phyloP scores from a whole-genome alignment of 2,888 invertebrate species.

The Panzeria rudis region DNA sequence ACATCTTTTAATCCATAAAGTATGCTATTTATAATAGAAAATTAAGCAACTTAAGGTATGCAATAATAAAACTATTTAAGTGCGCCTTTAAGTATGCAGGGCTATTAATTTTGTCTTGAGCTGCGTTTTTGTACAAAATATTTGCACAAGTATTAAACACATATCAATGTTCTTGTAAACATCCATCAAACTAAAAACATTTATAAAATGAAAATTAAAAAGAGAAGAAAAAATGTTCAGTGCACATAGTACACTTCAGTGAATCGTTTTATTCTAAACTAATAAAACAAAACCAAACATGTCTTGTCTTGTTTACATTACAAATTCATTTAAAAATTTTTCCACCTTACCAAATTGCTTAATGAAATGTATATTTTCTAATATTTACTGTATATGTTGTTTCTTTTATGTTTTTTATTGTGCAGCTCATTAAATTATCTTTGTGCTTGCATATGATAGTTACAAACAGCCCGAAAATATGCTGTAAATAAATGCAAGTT shows the following conservation, averaged over 20 bases:
- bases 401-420: background rate
- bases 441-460: slow-evolving; percentile 6
- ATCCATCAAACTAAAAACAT: background rate
- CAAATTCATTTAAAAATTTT: slow-evolving; percentile 41
- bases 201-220: too few species aligned
- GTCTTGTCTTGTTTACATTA: slow-evolving; percentile 46
- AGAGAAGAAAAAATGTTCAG: background rate
- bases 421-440: slow-evolving; percentile 31
- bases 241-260: slow-evolving; percentile 58
- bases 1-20: too few species aligned
- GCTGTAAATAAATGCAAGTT: slow-evolving; percentile 45
- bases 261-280: slow-evolving; percentile 12
- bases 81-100: background rate
- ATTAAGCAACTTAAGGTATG: background rate
- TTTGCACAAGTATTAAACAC: too few species aligned
- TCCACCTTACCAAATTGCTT: slow-evolving; percentile 55
- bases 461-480: slow-evolving; percentile 50
- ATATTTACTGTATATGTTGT: background rate
- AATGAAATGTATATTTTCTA: slow-evolving; percentile 59
- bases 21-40: background rate
- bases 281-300: slow-evolving; percentile 34
- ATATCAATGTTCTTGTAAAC: too few species aligned
- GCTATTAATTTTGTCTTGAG: too few species aligned
- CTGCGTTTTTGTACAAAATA: too few species aligned
- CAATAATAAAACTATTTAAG: background rate